phyloP scores from a whole-genome alignment of 2,797 vertebrate species.

The Florisuga fusca region DNA sequence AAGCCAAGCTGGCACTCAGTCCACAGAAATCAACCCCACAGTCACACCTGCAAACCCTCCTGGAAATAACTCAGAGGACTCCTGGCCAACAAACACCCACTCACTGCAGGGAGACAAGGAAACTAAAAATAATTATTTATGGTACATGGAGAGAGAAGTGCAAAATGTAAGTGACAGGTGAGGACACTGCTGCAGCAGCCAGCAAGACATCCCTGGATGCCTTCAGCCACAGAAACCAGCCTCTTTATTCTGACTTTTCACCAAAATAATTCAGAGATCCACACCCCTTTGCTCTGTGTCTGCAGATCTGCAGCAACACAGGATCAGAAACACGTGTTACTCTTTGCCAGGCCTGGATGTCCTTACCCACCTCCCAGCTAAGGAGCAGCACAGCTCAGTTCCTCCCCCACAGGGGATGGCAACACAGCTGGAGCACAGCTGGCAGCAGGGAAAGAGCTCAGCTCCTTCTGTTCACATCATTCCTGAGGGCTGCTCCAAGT shows the following conservation, averaged over 20 bases:
- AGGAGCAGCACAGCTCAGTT: neutral
- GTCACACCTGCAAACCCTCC: neutral
- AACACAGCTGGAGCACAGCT: neutral
- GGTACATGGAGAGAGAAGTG: neutral
- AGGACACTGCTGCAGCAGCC: neutral
- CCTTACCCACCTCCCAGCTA: neutral
- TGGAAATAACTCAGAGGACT: neutral
- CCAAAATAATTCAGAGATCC: neutral
- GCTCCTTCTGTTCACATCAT: neutral
- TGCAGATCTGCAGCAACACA: fast-evolving
- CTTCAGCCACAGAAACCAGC: neutral
- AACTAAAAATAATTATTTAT: neutral
- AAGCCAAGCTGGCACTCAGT: neutral
- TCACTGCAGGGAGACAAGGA: neutral
- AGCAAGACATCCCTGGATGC: neutral
- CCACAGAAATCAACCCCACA: neutral
- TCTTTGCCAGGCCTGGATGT: neutral
- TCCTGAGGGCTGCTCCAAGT: neutral
- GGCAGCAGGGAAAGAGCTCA: neutral
- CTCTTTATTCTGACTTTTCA: neutral
- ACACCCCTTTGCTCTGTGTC: neutral
- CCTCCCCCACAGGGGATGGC: fast-evolving
- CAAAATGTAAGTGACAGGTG: neutral
- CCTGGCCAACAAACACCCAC: neutral
- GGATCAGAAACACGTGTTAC: neutral